Evolutionary conservation across 2,888 invertebrate species (phyloP).

Genomic region (Melanophora roralis): DNA sequence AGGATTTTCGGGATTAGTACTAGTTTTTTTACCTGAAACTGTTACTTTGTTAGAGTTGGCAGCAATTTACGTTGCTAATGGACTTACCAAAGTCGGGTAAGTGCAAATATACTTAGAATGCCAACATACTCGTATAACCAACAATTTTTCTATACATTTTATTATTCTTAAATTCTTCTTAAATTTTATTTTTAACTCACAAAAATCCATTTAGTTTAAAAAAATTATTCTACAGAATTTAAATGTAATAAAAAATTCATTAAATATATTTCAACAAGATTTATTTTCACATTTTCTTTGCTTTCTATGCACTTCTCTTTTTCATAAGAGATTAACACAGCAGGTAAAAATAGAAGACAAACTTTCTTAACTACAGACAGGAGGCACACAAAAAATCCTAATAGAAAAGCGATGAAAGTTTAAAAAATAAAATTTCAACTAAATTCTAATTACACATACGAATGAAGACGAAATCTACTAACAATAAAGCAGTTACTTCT

Average conservation of each 20-base stretch:
- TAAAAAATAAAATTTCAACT: conserved; percentile 62
- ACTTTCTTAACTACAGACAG: background rate
- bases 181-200: background rate
- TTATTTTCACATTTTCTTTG: conserved; percentile 18
- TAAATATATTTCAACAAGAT: conserved; percentile 54
- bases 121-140: no score
- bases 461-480: conserved; percentile 45
- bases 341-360: conserved; percentile 6
- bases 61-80: no score
- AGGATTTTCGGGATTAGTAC: no score
- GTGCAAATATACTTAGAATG: no score
- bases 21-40: no score
- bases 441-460: conserved; percentile 74
- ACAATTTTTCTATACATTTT: background rate
- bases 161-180: background rate
- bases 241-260: conserved; percentile 54
- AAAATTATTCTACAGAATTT: conserved; percentile 31
- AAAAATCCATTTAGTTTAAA: conserved; percentile 38
- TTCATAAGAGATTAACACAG: conserved; percentile 13
- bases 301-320: background rate
- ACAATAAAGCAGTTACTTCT: conserved; percentile 13
- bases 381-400: background rate
- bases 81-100: no score
- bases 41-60: no score
- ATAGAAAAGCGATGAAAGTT: conserved; percentile 41